Evolutionary conservation across 2,888 invertebrate genomes (phyloP).

Genomic region (Chouioia cunea): DNA sequence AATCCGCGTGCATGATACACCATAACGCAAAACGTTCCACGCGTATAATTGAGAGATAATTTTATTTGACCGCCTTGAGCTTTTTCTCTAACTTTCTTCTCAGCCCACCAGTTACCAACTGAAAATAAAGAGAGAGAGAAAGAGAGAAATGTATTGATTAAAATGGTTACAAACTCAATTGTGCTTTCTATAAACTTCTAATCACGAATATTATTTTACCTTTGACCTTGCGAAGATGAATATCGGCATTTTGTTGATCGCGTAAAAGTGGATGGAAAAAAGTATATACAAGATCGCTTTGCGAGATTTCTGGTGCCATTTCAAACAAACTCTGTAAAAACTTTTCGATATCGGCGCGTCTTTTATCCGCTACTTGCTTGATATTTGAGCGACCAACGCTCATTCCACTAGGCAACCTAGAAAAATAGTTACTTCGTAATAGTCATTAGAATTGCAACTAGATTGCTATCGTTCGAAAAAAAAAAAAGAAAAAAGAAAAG

Average conservation of each 20-base stretch:
- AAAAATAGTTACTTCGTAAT: slow-evolving; percentile 50
- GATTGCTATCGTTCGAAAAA: background rate
- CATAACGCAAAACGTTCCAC: slow-evolving; percentile 83
- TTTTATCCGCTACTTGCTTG: slow-evolving; percentile 92
- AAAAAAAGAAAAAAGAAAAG: slow-evolving; percentile 4
- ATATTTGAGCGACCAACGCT: slow-evolving; percentile 94
- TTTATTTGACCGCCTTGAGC: slow-evolving; percentile 80
- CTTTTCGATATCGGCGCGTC: slow-evolving; percentile 89
- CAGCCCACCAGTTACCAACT: slow-evolving; percentile 68
- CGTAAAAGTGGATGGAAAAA: slow-evolving; percentile 97
- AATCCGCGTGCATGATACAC: slow-evolving; percentile 92
- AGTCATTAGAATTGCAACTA: no score
- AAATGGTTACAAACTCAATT: background rate
- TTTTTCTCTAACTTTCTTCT: slow-evolving; percentile 62
- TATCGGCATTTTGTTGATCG: slow-evolving; percentile 92
- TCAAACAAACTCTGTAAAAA: slow-evolving; percentile 89
- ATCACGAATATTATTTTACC: slow-evolving; percentile 69
- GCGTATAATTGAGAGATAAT: slow-evolving; percentile 81
- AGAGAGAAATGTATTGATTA: slow-evolving; percentile 7
- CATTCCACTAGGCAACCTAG: slow-evolving; percentile 79
- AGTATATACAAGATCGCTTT: slow-evolving; percentile 96
- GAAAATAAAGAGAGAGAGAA: slow-evolving; percentile 20
- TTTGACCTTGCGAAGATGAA: slow-evolving; percentile 82
- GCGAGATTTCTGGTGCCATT: slow-evolving; percentile 93
- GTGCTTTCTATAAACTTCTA: background rate